These are phyloP conservation scores for Tetropium fuscum DNA, from an alignment of 2,888 invertebrate species.

Conservation along the genomic window DNA sequence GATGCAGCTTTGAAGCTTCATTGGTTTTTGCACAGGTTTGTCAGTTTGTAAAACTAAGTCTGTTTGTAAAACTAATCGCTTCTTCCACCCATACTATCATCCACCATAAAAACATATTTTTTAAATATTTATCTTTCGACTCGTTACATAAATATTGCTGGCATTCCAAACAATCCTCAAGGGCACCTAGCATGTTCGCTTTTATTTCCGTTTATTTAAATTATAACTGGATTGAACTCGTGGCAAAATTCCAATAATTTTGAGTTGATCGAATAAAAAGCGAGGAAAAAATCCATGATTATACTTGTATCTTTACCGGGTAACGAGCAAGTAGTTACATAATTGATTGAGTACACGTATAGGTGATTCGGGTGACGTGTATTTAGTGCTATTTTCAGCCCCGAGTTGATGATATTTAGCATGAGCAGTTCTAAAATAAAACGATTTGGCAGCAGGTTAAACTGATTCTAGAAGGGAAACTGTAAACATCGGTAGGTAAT, in stretches of 20 bases:
- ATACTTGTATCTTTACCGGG: constrained; percentile 3
- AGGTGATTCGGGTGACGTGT: constrained; percentile 14
- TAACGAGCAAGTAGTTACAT: constrained; percentile 12
- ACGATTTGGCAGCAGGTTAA: constrained; percentile 34
- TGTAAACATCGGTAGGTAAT: constrained; percentile 21
- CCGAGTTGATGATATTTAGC: constrained; percentile 31
- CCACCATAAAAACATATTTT: not conserved
- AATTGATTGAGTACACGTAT: constrained; percentile 8
- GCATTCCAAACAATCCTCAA: constrained; percentile 16
- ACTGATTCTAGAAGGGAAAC: constrained; percentile 32
- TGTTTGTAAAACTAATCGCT: too few species aligned
- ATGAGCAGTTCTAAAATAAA: constrained; percentile 35
- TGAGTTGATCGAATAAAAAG: not conserved
- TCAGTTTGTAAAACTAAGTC: too few species aligned
- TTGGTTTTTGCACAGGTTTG: too few species aligned
- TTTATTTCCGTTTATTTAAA: constrained; percentile 3
- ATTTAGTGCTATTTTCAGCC: constrained; percentile 11
- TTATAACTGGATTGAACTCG: not conserved
- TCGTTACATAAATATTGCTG: too few species aligned
- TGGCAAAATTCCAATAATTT: constrained; percentile 10
- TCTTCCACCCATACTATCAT: too few species aligned
- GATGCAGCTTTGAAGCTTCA: too few species aligned
- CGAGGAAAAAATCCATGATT: constrained; percentile 10
- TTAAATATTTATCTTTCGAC: constrained; percentile 8
- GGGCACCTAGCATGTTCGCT: not conserved